Conservation (phyloP, 2,797 vertebrate genomes). For the Alfaro cultratus region DNA sequence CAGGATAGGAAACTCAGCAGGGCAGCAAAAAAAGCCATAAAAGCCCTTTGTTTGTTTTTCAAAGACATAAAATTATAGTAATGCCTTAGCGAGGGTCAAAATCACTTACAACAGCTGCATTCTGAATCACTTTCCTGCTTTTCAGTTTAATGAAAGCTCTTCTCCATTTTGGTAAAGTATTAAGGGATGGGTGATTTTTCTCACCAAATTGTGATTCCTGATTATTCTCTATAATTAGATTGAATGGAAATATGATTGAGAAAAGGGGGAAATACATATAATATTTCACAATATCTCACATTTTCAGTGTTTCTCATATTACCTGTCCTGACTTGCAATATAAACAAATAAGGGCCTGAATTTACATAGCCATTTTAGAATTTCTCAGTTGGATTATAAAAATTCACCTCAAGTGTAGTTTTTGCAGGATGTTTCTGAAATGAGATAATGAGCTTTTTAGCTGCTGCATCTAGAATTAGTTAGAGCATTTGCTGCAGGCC, state of each 20-base stretch:
- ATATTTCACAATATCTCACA: not conserved
- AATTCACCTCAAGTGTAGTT: not conserved
- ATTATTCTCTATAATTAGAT: not conserved
- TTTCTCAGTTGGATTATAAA: conserved; percentile 1
- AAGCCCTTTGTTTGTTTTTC: not conserved
- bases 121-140: not conserved
- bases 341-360: not conserved
- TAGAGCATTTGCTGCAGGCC: conserved; percentile 2
- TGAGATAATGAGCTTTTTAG: conserved; percentile 1
- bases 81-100: not conserved
- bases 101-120: not conserved
- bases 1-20: not conserved
- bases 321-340: not conserved
- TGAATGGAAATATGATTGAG: not conserved
- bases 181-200: not conserved
- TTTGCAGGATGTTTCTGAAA: not conserved
- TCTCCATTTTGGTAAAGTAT: not conserved
- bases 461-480: not conserved
- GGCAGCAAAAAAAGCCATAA: not conserved
- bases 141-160: not conserved
- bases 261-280: too few species aligned
- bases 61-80: not conserved
- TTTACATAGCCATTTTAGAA: not conserved
- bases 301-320: not conserved
- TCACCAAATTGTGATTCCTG: not conserved